A percentile compares a stretch with the other conserved stretches of the same genome.
These are phyloP conservation scores for Glyptemys insculpta DNA, from an alignment of 2,797 vertebrate genomes.

Conservation along the genomic window DNA sequence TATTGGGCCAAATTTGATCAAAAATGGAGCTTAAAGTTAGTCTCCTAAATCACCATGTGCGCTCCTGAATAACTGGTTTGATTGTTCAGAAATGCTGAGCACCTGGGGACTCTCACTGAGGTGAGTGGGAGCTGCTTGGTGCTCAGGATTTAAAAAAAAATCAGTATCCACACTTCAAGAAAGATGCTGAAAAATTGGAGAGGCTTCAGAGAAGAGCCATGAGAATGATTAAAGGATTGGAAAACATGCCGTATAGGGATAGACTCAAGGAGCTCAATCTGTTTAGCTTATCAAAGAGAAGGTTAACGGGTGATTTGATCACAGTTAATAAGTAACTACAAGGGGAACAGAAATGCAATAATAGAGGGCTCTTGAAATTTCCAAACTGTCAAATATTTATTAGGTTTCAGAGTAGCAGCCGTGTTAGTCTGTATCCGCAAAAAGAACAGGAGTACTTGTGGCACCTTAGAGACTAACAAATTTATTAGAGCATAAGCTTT, in stretches of 20 bases:
- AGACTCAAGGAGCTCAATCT: not conserved
- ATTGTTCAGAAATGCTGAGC: not conserved
- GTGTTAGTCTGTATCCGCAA: no score
- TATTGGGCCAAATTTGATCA: not conserved
- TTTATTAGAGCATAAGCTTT: no score
- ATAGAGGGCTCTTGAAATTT: not conserved
- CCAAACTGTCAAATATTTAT: not conserved
- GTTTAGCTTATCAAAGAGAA: not conserved
- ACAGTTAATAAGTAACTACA: not conserved
- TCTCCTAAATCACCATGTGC: not conserved
- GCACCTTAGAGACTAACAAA: no score
- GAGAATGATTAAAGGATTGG: not conserved
- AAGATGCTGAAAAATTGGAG: not conserved
- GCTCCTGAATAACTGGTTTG: not conserved
- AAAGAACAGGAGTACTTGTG: no score
- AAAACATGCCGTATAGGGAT: not conserved
- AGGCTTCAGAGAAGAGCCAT: not conserved
- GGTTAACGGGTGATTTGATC: not conserved
- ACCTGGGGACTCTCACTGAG: not conserved
- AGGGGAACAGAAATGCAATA: not conserved
- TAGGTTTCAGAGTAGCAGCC: no score
- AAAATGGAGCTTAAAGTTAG: not conserved
- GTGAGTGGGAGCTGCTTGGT: not conserved
- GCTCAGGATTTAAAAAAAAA: not conserved
- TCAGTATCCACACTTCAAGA: not conserved